phyloP scores from a whole-genome alignment of 2,888 invertebrate genomes.

The Cepaea hortensis region DNA sequence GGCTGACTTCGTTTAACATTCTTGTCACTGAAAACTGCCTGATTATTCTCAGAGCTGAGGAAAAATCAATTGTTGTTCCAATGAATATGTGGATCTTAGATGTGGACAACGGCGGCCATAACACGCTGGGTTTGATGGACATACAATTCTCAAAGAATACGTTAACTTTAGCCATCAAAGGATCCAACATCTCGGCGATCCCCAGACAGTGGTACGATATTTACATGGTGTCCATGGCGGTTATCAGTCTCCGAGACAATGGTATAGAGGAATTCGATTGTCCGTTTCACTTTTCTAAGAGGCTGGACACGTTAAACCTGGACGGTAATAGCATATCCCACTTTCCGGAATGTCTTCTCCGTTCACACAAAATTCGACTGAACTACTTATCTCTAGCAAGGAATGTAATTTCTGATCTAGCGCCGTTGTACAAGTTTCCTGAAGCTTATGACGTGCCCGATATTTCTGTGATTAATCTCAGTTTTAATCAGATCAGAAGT shows the following conservation, averaged over 20 bases:
- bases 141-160: slow-evolving; percentile 42
- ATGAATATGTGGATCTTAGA: slow-evolving; percentile 48
- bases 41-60: background rate
- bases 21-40: slow-evolving; percentile 33
- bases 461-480: slow-evolving; percentile 40
- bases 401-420: slow-evolving; percentile 31
- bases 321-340: slow-evolving; percentile 28
- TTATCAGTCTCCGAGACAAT: slow-evolving; percentile 26
- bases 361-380: background rate
- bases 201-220: slow-evolving; percentile 26
- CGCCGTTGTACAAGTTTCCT: background rate
- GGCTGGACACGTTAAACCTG: slow-evolving; percentile 38
- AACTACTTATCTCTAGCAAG: slow-evolving; percentile 31
- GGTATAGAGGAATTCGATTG: slow-evolving; percentile 36
- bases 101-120: slow-evolving; percentile 7
- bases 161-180: slow-evolving; percentile 16
- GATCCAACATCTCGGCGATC: background rate
- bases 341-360: slow-evolving; percentile 39
- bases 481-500: slow-evolving; percentile 30
- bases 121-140: slow-evolving; percentile 1
- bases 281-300: slow-evolving; percentile 28
- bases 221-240: slow-evolving; percentile 29
- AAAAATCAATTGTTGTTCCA: slow-evolving; percentile 11
- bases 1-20: slow-evolving; percentile 40
- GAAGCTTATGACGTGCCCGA: background rate